phyloP scores from a whole-genome alignment of 2,888 invertebrate genomes.

The Dusona sp. region DNA sequence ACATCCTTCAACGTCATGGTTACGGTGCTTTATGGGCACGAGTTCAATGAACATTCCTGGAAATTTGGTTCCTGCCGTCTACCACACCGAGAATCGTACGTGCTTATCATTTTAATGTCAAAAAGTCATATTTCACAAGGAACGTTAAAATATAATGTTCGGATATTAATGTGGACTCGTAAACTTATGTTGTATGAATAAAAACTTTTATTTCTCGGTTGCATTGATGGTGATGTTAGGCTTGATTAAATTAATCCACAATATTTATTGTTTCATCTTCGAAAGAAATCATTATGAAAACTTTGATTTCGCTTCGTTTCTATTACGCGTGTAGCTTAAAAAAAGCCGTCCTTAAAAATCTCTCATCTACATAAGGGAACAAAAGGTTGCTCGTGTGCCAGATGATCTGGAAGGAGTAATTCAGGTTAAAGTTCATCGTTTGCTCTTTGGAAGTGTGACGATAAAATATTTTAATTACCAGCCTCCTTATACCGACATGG shows the following conservation, averaged over 20 bases:
- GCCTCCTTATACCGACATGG: background rate
- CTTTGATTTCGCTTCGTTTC: too few relatives aligned
- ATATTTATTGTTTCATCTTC: too few relatives aligned
- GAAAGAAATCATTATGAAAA: too few relatives aligned
- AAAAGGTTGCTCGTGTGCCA: too few relatives aligned
- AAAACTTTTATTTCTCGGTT: background rate
- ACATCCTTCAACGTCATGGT: conserved; percentile 59
- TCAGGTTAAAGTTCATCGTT: background rate
- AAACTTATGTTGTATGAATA: background rate
- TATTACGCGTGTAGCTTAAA: too few relatives aligned
- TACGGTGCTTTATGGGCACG: conserved; percentile 44
- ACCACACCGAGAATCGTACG: conserved; percentile 51
- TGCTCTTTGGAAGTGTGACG: background rate
- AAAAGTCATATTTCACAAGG: conserved; percentile 14
- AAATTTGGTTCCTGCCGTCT: conserved; percentile 49
- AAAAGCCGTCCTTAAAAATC: too few relatives aligned
- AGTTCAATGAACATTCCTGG: conserved; percentile 69
- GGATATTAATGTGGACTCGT: background rate
- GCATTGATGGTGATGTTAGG: background rate
- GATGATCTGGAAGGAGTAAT: too few relatives aligned
- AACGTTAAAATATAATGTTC: conserved; percentile 3
- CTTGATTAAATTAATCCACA: background rate
- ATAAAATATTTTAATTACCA: background rate
- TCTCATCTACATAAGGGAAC: too few relatives aligned
- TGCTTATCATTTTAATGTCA: conserved; percentile 46